Evolutionary conservation across 2,797 vertebrate species (phyloP), one percentile per base, ranked within the genome.

Genomic region (Tadarida brasiliensis): DNA sequence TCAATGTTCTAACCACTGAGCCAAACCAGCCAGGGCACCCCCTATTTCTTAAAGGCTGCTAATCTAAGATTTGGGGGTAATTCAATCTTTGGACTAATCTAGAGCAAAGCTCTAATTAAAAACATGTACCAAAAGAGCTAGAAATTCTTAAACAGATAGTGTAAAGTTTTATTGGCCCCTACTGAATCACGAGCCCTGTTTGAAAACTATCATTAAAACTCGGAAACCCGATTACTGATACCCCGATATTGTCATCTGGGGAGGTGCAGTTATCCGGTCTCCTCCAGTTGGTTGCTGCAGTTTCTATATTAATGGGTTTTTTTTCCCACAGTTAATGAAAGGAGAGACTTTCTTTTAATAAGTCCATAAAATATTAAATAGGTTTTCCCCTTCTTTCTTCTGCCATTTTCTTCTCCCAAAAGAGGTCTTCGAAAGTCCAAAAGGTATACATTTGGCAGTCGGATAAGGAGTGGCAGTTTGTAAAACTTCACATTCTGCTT

Each of bases 281-380:
- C 95, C 96, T 71, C 97, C 81, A 74, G 63, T 95, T 76, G 95
- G 94, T 97, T 97, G 93, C 76, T 83, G 81, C 76, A 82, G 93
- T 97, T 98, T 97, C 97, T 98, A 3, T 98, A 97, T 98, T 98
- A 98, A 98, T 98, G 97, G 90, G 54, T 95, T 97, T 97, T 97
- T 96, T 77, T 78, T 85, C 97, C 85, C 70, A 87, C 91, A 96
- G 92, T 98, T 98, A 98, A 98, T 98, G 97, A 98, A 98, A 98
- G 96, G 74, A 97, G 96, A 97, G 95, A 94, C 95, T 97, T 97
- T 35, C 7, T 19, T 83, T 97, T 98, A 97, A 97, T 97, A 97
- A 98, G 98, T 98, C 98, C 97, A 98, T 98, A 98, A 98, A 98
- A 98, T 97, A 97, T 98, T 98, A 93, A 98, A 96, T 98, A 96